Base-by-base conservation (phyloP, 2,113 vertebrate species). In the Murina feae region DNA sequence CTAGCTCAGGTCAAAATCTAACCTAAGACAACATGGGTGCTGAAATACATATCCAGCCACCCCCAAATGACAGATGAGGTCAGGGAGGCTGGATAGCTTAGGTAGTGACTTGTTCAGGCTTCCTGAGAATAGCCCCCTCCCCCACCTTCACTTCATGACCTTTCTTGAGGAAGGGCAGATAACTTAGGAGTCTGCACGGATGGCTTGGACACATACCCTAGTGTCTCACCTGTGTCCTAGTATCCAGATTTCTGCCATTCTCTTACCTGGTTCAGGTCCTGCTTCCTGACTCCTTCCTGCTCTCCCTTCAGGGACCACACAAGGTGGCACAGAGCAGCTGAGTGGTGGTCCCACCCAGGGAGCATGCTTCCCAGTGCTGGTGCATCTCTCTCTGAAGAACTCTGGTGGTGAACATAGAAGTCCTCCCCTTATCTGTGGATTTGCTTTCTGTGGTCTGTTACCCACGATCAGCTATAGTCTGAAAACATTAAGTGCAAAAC, bases 281-380 rank as follows among this genome's bases (percentile, higher is more conserved):
- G 7, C 16, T 37, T 23, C 63, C 53, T 23, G 32, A 9, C 37
- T 13, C 21, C 4, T 39, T 28, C 4, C 21, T 28, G 30, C 44
- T 68, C 9, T 37, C 60, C 79, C 68, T 55, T 18, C 13, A 6
- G 1, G 10, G 76, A 25, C 32, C 1, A 0, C 35, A 4, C 49
- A 28, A 16, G 47, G 10, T 1, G 3, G n/a, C 47, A 25, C 10
- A 9, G 0, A 5, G 75, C 2, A 35, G 17, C 21, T 30, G n/a
- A 53, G 28, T 7, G 12, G n/a, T 1, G 11, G 23, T 11, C 39
- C 8, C 6, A 51, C 28, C 13, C 28, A 4, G 30, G 58, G 0
- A 49, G 20, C 14, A 0, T 1, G 9, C 11, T 21, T 30, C 23
- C 49, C 39, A 17, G 25, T 2, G 21, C 17, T 32, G 1, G 0